Percentiles rank a stretch among this genome's conserved stretches.
phyloP scores from a whole-genome alignment of 2,888 invertebrate species.

The Endotricha flammealis region DNA sequence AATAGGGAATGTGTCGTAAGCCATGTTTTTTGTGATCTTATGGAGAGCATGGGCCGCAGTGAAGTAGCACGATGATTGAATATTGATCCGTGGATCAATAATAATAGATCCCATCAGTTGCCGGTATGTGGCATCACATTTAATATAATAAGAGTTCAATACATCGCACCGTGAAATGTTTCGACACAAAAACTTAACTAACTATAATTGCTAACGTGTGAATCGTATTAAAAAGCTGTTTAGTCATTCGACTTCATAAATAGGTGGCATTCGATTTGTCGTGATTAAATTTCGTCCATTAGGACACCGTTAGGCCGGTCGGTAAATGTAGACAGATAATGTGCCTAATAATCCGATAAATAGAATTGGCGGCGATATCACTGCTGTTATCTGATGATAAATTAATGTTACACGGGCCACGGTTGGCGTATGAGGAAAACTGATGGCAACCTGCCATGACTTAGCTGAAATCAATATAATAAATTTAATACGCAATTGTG shows the following conservation, averaged over 20 bases:
- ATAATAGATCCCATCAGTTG: slow-evolving; percentile 74
- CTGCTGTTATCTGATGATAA: slow-evolving; percentile 37
- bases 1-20: slow-evolving; percentile 46
- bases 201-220: slow-evolving; percentile 77
- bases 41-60: slow-evolving; percentile 52
- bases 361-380: slow-evolving; percentile 54
- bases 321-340: slow-evolving; percentile 59
- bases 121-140: slow-evolving; percentile 74
- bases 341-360: slow-evolving; percentile 63
- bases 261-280: slow-evolving; percentile 76
- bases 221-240: slow-evolving; percentile 78
- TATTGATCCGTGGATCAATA: slow-evolving; percentile 76
- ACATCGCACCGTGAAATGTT: slow-evolving; percentile 76
- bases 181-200: slow-evolving; percentile 75
- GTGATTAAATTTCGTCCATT: slow-evolving; percentile 77
- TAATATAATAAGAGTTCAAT: slow-evolving; percentile 76
- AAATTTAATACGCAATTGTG: too few species aligned
- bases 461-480: too few species aligned
- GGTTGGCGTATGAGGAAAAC: not conserved
- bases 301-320: slow-evolving; percentile 65
- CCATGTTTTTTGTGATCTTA: slow-evolving; percentile 44
- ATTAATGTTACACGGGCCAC: slow-evolving; percentile 19
- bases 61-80: slow-evolving; percentile 70
- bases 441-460: too few species aligned
- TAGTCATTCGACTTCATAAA: slow-evolving; percentile 76